Conservation (phyloP, 2,888 invertebrate genomes). For the Galerucella pusilla region DNA sequence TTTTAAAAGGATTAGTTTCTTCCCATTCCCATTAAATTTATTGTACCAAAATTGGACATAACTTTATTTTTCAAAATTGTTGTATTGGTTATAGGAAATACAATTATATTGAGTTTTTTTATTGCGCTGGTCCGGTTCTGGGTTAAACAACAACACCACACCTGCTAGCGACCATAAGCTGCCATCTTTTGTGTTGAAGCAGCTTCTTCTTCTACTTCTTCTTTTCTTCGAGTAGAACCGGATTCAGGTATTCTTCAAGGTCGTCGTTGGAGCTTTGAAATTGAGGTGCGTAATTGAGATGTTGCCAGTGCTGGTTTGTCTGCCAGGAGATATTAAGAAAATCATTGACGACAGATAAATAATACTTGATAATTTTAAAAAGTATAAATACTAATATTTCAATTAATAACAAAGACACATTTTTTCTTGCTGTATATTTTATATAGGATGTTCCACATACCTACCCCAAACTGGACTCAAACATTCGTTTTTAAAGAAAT, state of each 20-base stretch:
- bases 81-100: neutral
- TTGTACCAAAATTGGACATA: neutral
- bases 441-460: neutral
- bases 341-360: neutral
- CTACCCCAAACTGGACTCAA: too few relatives aligned
- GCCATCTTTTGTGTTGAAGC: slow-evolving; percentile 45
- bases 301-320: slow-evolving; percentile 32
- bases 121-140: slow-evolving; percentile 28
- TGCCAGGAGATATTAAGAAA: slow-evolving; percentile 9
- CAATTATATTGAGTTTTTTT: slow-evolving; percentile 9
- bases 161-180: slow-evolving; percentile 40
- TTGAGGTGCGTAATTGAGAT: slow-evolving; percentile 54
- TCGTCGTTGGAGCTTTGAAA: slow-evolving; percentile 54
- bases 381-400: too few relatives aligned
- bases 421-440: neutral
- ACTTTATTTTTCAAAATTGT: neutral
- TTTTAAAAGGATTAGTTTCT: neutral
- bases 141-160: slow-evolving; percentile 28
- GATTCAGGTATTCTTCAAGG: slow-evolving; percentile 62
- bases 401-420: too few relatives aligned
- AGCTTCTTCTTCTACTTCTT: slow-evolving; percentile 53
- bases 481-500: too few relatives aligned
- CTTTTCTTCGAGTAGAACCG: slow-evolving; percentile 60
- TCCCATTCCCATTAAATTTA: neutral
- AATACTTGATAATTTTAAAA: too few relatives aligned